Base-by-base conservation (phyloP, 1,140 invertebrate genomes). In the Holotrichia oblita region DNA sequence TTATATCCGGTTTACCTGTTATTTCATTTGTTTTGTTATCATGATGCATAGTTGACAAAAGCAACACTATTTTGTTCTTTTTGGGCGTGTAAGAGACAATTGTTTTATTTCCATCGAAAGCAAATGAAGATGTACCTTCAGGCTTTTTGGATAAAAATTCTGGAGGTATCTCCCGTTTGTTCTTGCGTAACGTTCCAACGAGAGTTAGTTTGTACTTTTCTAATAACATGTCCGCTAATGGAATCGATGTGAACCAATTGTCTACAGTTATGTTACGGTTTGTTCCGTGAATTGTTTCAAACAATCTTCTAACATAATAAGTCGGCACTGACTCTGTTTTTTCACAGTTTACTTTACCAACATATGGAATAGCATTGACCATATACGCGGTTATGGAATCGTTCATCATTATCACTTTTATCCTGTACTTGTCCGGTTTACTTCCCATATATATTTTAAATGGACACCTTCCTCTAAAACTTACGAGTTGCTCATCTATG, bases 401-500 rank as follows among this genome's bases (percentile, higher is more conserved):
- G 17, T 73, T 77, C 34, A 80, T 9, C 34, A 76, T 79, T 80
- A 74, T 85, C 77, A 84, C 81, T 83, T 88, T 88, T 48, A 88
- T 83, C 6, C 84, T 87, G 81, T 88, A 89, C 79, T 87, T 89
- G 77, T 83, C 84, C 2, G 87, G 87, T 82, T 89, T 89, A 59
- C 81, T 84, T 10, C 84, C 85, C 40, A 89, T 87, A 74, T 88
- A 88, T 27, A 85, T 81, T 34, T 34, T 34, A 34, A 34, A 34
- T 4, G 27, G 27, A 34, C 27, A 87, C 10, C 81, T 27, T 20
- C 84, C 83, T 64, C 81, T 44, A 80, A 87, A 88, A 64, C 55
- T 48, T 78, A 82, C 81, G 6, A 88, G 75, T 80, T 83, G 85
- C 81, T 88, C 86, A 79, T 88, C 87, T 48, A 48, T 14, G 44